Evolutionary conservation across 2,888 invertebrate genomes (phyloP), one percentile per base, ranked within the genome.

Genomic region (Silvanus unidentatus): DNA sequence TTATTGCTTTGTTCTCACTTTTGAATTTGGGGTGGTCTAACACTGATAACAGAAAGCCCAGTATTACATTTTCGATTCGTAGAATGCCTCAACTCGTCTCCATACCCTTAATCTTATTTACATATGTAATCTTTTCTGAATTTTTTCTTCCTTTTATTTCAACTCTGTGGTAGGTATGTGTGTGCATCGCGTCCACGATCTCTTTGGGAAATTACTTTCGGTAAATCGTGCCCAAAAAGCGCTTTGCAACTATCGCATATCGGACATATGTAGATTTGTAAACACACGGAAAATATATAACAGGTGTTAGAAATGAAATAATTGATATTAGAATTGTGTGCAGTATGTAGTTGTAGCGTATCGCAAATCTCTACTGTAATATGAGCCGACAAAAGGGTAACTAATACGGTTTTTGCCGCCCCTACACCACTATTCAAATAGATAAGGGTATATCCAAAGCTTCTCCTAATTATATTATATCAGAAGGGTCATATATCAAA

Each of bases 1-100:
- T 69, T 69, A 69, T 65, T 66, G 70, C 68, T 65, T 70, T 70
- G 69, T 70, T 69, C 70, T 70, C 70, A 70, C 69, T 70, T 70
- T 69, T 68, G 69, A 68, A 68, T 69, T 65, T 64, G 64, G 69
- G 69, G 70, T 69, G 69, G 69, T 69, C 65, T 65, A 60, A 63
- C 58, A 56, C 64, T 66, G 70, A 70, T 70, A 70, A 70, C 64
- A 59, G 63, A 66, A 65, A 66, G 64, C 11, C 62, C 65, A 58
- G 64, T 63, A 67, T 66, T 65, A 66, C 68, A 64, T 60, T 65
- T 60, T 59, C 56, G 56, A 60, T 55, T 55, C 54, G 53, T 54
- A 56, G 22, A 22, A 22, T 22, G 22, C 22, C 32, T 12, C 32
- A 62, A 52, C 58, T 57, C 62, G 49, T 58, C 57, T 55, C 55